These are phyloP conservation scores for Brachylomia viminalis DNA, from an alignment of 2,888 invertebrate genomes.

Conservation along the genomic window DNA sequence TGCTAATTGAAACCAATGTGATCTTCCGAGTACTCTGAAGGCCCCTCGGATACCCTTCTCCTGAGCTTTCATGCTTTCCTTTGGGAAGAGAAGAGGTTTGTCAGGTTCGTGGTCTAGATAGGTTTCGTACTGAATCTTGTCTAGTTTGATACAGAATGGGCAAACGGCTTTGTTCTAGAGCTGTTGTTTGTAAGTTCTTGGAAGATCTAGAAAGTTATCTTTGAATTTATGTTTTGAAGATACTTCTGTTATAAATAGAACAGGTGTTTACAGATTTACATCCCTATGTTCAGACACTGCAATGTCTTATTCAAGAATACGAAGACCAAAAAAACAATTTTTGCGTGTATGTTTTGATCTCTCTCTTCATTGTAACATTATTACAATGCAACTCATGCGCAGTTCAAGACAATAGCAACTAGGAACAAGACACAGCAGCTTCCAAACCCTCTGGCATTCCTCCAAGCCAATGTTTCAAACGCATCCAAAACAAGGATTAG, in stretches of 20 bases:
- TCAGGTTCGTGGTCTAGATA: background rate
- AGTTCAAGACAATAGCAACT: constrained; percentile 26
- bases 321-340: background rate
- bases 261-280: background rate
- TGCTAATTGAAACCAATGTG: constrained; percentile 61
- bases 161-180: background rate
- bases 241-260: constrained; percentile 7
- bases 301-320: background rate
- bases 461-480: constrained; percentile 41
- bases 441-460: constrained; percentile 29
- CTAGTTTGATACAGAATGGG: background rate
- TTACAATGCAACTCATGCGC: constrained; percentile 26
- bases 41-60: background rate
- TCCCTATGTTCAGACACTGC: background rate
- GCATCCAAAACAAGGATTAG: constrained; percentile 62
- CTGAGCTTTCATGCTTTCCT: background rate
- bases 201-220: constrained; percentile 30
- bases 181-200: background rate
- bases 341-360: background rate
- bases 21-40: constrained; percentile 58
- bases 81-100: background rate
- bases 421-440: constrained; percentile 20
- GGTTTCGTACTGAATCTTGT: background rate
- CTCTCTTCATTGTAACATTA: background rate
- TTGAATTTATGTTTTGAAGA: background rate